Evolutionary conservation across 2,888 invertebrate species (phyloP).

Genomic region (Strigamia maritima): DNA sequence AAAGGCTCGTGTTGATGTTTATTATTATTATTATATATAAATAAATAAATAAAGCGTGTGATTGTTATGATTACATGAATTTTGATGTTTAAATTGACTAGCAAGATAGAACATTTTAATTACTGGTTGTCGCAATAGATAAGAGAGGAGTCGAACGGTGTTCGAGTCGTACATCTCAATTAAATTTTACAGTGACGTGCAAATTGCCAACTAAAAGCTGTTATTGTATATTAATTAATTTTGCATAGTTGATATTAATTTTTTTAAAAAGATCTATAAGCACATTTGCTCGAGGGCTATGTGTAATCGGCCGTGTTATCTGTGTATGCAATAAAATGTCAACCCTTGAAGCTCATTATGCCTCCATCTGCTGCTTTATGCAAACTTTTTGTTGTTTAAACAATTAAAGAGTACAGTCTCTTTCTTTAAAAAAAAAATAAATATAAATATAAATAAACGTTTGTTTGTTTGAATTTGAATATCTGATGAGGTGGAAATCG

Average conservation of each 20-base stretch:
- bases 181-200: background rate
- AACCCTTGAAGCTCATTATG: background rate
- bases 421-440: background rate
- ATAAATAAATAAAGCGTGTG: too few relatives aligned
- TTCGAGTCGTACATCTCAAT: background rate
- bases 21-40: too few relatives aligned
- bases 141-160: conserved; percentile 1
- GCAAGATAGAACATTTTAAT: background rate
- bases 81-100: background rate
- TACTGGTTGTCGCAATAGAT: background rate
- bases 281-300: background rate
- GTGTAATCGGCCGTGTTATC: background rate
- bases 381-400: background rate
- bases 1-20: too few relatives aligned
- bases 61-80: background rate
- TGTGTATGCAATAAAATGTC: background rate
- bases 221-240: conserved; percentile 4
- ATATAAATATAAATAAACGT: too few relatives aligned
- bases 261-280: background rate
- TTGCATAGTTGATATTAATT: background rate
- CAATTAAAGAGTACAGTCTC: background rate
- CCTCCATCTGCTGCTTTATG: background rate
- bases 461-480: too few relatives aligned
- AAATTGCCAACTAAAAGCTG: background rate
- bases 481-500: too few relatives aligned